Conservation (phyloP, 2,888 invertebrate genomes). For the Aspidiotus rigidus region DNA sequence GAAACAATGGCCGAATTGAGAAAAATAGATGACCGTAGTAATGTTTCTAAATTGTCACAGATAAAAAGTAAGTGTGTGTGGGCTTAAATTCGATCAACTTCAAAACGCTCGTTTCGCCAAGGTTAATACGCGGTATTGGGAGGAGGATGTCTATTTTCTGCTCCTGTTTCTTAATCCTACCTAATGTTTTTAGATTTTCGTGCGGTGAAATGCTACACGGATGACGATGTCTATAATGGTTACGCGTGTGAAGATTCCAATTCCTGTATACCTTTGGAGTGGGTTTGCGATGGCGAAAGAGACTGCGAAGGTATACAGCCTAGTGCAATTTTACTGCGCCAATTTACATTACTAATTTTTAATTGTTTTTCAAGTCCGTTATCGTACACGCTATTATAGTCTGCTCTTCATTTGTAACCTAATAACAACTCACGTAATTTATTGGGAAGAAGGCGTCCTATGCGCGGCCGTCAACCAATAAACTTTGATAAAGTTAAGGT, state of each 20-base stretch:
- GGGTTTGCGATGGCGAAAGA: slow-evolving; percentile 39
- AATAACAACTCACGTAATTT: neutral
- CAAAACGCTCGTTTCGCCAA: neutral
- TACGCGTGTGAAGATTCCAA: slow-evolving; percentile 39
- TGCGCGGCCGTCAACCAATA: neutral
- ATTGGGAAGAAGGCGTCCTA: neutral
- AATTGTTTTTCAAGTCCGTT: too few species aligned
- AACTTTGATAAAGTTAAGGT: slow-evolving; percentile 14
- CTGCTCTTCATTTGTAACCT: neutral
- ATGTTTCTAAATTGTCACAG: neutral
- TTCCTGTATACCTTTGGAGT: slow-evolving; percentile 39
- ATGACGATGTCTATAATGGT: slow-evolving; percentile 39
- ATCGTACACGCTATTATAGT: neutral
- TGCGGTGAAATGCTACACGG: slow-evolving; percentile 38
- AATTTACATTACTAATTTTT: too few species aligned
- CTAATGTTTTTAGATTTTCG: slow-evolving; percentile 20
- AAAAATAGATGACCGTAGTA: neutral
- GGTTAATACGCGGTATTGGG: neutral
- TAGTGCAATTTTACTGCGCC: too few species aligned
- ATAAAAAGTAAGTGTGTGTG: slow-evolving; percentile 1
- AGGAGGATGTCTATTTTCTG: neutral
- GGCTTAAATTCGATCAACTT: neutral
- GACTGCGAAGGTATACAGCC: slow-evolving; percentile 39
- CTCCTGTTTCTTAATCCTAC: neutral
- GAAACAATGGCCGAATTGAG: slow-evolving; percentile 6